A percentile compares a stretch with the other conserved stretches of the same genome.
phyloP scores from a whole-genome alignment of 2,797 vertebrate species.

The Chrosomus eos region DNA sequence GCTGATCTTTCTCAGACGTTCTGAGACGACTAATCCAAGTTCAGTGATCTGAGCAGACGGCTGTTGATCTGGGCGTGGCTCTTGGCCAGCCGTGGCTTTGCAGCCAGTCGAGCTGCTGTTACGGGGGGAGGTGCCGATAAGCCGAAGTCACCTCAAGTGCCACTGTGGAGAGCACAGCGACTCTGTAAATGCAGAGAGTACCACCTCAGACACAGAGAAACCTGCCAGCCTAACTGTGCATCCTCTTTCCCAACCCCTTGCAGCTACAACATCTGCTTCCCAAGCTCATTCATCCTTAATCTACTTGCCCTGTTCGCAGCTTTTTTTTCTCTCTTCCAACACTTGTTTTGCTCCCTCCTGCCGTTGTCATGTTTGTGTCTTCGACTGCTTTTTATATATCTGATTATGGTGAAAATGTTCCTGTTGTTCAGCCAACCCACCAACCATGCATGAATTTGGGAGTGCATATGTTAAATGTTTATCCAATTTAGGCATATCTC shows the following conservation, averaged over 20 bases:
- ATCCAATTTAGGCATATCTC: constrained; percentile 30
- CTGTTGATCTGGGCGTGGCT: constrained; percentile 56
- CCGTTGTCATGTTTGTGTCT: constrained; percentile 32
- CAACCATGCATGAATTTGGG: constrained; percentile 20
- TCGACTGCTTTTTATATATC: constrained; percentile 33
- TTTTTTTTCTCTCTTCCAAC: neutral
- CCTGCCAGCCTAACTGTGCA: constrained; percentile 47
- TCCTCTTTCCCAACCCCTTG: constrained; percentile 38
- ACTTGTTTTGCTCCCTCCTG: constrained; percentile 33
- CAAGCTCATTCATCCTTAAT: constrained; percentile 48
- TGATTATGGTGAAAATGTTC: constrained; percentile 28
- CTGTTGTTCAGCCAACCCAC: constrained; percentile 24
- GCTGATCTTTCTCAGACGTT: constrained; percentile 57
- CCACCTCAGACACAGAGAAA: constrained; percentile 39
- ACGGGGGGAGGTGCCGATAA: constrained; percentile 53
- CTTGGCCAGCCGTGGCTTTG: constrained; percentile 50
- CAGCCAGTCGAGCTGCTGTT: constrained; percentile 51
- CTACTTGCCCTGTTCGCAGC: constrained; percentile 36
- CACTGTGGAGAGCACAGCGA: constrained; percentile 54
- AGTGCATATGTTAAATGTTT: constrained; percentile 33
- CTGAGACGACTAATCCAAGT: constrained; percentile 54
- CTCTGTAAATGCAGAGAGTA: constrained; percentile 44
- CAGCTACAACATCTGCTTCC: constrained; percentile 54
- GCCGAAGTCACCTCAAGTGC: constrained; percentile 64
- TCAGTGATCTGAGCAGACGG: constrained; percentile 41